Base-by-base conservation (phyloP, 1,140 invertebrate species). In the Bombyx mandarina region DNA sequence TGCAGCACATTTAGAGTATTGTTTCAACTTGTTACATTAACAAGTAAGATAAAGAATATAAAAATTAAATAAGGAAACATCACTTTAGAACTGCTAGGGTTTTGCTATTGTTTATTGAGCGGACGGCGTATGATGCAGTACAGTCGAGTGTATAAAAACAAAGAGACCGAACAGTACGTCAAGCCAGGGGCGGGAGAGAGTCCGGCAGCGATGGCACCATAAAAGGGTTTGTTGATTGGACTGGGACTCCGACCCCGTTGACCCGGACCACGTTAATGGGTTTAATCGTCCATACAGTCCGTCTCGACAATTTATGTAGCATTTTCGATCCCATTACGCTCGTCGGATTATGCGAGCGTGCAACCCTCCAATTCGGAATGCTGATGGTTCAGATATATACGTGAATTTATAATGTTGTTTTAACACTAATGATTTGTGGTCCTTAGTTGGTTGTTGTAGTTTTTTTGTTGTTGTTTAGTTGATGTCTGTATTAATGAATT, bases 271-370 rank as follows among this genome's bases (percentile, higher is more conserved):
- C 72, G 83, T 84, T 86, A 86, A 86, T 86, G 76, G 79, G 70
- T 69, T 83, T 86, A 86, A 86, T 86, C 76, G 83, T 72, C 73
- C 66, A 71, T 64, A 67, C 70, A 77, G 79, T 83, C 74, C 74
- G 69, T 78, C 71, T 72, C 58, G 59, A 56, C 76, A 73, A 85
- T 85, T 85, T 86, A 86, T 86, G 83, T 86, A 83, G 85, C 81
- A 86, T 86, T 85, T 83, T 83, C 80, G 81, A 86, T 86, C 82
- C 81, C 76, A 76, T 84, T 84, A 86, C 73, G 71, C 75, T 67
- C 57, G 68, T 58, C 49, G 82, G 83, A 82, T 86, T 82, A 83
- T 75, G 56, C 64, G 63, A 67, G 62, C 66, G 56, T 65, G 65
- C 64, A 70, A 62, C 69, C 71, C 69, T 71, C 63, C 59, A 67